Evolutionary conservation across 1,140 invertebrate genomes (phyloP).

Genomic region (Globodera ellingtonae): DNA sequence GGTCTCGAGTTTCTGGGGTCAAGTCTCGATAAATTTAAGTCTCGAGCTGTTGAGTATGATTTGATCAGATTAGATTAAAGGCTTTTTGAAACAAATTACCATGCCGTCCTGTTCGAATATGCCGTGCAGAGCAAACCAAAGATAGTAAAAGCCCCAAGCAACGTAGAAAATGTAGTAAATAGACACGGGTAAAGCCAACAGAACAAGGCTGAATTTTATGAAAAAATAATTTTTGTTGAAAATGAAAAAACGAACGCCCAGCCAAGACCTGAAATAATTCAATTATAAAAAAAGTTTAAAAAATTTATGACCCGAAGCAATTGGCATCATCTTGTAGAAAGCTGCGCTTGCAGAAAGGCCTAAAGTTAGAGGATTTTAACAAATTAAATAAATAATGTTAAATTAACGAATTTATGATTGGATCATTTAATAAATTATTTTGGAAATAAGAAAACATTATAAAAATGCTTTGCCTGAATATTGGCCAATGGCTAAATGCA

Average conservation of each 20-base stretch:
- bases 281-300: slow-evolving; percentile 24
- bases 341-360: slow-evolving; percentile 54
- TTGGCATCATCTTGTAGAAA: slow-evolving; percentile 62
- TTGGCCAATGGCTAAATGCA: slow-evolving; percentile 58
- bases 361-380: slow-evolving; percentile 8
- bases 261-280: slow-evolving; percentile 66
- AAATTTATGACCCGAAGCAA: slow-evolving; percentile 46
- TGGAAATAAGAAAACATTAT: too few species aligned
- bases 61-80: too few species aligned
- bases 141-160: slow-evolving; percentile 68
- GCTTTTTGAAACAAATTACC: slow-evolving; percentile 26
- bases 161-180: slow-evolving; percentile 69
- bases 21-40: too few species aligned
- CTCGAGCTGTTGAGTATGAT: too few species aligned
- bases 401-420: too few species aligned
- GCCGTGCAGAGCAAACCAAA: slow-evolving; percentile 61
- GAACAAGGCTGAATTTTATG: slow-evolving; percentile 44
- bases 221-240: background rate
- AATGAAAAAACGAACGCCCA: slow-evolving; percentile 63
- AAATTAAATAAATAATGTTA: too few species aligned
- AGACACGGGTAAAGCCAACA: slow-evolving; percentile 66
- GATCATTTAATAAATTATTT: too few species aligned
- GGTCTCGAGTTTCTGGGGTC: too few species aligned
- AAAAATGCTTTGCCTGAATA: slow-evolving; percentile 49
- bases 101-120: slow-evolving; percentile 44